Conservation (phyloP, 2,888 invertebrate genomes). For the Alloplasta piceator region DNA sequence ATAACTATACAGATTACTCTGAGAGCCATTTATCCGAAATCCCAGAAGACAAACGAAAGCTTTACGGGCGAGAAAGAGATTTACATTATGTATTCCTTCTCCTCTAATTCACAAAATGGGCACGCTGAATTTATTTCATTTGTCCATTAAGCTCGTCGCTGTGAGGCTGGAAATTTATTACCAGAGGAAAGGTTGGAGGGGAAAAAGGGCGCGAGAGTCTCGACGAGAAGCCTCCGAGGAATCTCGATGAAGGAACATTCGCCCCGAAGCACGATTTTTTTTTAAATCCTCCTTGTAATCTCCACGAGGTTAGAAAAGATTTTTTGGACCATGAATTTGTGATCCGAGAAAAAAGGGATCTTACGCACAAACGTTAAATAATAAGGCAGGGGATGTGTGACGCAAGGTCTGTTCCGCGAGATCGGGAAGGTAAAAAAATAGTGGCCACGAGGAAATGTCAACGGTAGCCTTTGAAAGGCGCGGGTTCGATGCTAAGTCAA, state of each 20-base stretch:
- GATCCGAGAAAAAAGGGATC: constrained; percentile 17
- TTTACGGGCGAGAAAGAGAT: constrained; percentile 54
- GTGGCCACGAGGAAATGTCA: constrained; percentile 49
- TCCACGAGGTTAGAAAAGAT: constrained; percentile 37
- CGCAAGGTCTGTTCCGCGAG: constrained; percentile 52
- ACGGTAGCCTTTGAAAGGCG: constrained; percentile 69
- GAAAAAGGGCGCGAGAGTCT: neutral
- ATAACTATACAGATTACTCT: no score
- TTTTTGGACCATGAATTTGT: constrained; percentile 59
- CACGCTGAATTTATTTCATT: constrained; percentile 59
- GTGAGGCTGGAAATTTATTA: constrained; percentile 47
- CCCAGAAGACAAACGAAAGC: constrained; percentile 1
- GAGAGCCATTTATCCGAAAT: no score
- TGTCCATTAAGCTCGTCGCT: constrained; percentile 44
- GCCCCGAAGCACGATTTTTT: constrained; percentile 1
- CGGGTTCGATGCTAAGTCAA: constrained; percentile 75
- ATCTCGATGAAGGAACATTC: neutral
- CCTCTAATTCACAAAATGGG: constrained; percentile 24
- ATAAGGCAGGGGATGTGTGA: constrained; percentile 28
- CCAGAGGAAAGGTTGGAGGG: neutral
- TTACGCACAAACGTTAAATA: neutral
- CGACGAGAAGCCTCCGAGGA: neutral
- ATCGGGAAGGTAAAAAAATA: constrained; percentile 14
- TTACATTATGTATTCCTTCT: constrained; percentile 26
- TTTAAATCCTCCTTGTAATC: constrained; percentile 31